Evolutionary conservation across 2,113 vertebrate genomes (phyloP).

Genomic region (Dasyornis broadbenti): DNA sequence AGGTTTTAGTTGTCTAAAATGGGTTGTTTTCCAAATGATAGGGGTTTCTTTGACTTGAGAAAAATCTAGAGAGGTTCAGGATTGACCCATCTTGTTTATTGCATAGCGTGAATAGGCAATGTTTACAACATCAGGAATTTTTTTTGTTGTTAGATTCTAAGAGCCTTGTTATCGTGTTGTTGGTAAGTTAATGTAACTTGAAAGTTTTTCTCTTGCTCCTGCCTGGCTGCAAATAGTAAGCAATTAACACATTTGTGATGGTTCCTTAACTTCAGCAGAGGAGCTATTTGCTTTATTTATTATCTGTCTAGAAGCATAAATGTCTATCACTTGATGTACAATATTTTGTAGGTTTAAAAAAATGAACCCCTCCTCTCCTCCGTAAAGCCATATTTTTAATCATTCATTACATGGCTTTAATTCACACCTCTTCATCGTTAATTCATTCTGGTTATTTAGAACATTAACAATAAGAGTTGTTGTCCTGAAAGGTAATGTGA

Average conservation of each 20-base stretch:
- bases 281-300: neutral
- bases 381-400: neutral
- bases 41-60: neutral
- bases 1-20: neutral
- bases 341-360: neutral
- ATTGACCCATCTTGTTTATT: neutral
- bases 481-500: rapidly evolving
- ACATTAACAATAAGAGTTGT: neutral
- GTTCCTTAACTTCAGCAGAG: neutral
- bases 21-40: neutral
- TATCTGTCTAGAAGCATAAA: neutral
- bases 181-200: neutral
- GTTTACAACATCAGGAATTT: neutral
- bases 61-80: neutral
- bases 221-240: neutral
- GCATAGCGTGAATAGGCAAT: neutral
- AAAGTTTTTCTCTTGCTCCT: neutral
- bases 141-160: neutral
- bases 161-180: neutral
- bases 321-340: neutral
- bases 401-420: neutral
- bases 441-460: neutral
- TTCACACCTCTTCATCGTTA: neutral
- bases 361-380: rapidly evolving
- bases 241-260: neutral